Evolutionary conservation across 2,888 invertebrate genomes (phyloP).

Genomic region (Mycalesis mineus): DNA sequence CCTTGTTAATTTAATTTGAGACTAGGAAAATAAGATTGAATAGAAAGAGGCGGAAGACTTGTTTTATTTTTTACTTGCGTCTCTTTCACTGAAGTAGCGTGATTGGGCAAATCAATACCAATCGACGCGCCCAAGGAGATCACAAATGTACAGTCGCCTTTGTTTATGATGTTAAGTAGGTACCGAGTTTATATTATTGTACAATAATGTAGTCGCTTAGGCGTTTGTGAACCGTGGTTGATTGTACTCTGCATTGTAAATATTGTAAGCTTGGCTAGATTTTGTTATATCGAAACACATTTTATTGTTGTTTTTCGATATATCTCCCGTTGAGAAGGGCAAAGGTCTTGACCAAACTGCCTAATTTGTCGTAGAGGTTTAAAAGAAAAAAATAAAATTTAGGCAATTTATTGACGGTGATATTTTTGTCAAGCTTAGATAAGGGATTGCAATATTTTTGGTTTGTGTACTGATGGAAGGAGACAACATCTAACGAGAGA

Average conservation of each 20-base stretch:
- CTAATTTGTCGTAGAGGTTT: background rate
- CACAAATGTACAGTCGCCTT: constrained; percentile 12
- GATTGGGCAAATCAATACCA: too few relatives aligned
- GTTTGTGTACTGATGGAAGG: background rate
- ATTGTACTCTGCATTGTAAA: constrained; percentile 15
- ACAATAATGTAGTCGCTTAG: constrained; percentile 18
- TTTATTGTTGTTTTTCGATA: background rate
- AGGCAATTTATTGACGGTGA: background rate
- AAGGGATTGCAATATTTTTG: constrained; percentile 4
- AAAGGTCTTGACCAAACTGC: background rate
- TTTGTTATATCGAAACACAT: background rate
- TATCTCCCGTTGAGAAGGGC: background rate
- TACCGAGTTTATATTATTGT: constrained; percentile 19
- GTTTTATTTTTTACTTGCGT: background rate
- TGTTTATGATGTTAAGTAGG: constrained; percentile 13
- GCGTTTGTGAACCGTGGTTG: constrained; percentile 5
- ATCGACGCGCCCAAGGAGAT: too few relatives aligned
- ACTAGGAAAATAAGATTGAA: background rate
- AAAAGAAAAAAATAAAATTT: background rate
- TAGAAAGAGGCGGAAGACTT: background rate
- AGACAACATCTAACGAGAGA: background rate
- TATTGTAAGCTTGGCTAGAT: constrained; percentile 16
- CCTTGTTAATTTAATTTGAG: background rate
- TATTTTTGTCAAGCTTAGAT: constrained; percentile 4
- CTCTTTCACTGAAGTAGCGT: background rate